Conservation (phyloP, 1,140 invertebrate genomes). For the Scaptomyza pallida region DNA sequence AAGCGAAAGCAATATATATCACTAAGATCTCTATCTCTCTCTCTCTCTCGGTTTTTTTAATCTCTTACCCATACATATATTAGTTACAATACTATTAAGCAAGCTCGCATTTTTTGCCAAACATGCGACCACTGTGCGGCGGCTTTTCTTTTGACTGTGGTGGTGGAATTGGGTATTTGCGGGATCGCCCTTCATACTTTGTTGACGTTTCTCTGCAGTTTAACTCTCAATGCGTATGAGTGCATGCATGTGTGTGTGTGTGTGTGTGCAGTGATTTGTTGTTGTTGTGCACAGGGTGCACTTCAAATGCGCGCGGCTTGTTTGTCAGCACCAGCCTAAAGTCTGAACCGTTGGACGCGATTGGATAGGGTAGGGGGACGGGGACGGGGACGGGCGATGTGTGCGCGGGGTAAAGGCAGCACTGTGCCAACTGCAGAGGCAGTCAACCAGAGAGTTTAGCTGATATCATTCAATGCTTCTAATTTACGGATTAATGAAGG, state of each 20-base stretch:
- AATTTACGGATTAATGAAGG: slow-evolving; percentile 82
- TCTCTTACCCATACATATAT: too few species aligned
- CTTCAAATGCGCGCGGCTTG: slow-evolving; percentile 51
- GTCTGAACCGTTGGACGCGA: background rate
- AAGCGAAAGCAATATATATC: too few species aligned
- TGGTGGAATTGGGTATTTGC: slow-evolving; percentile 47
- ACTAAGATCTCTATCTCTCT: too few species aligned
- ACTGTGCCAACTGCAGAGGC: background rate
- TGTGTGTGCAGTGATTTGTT: slow-evolving; percentile 64
- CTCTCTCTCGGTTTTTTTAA: too few species aligned
- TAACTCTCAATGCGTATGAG: slow-evolving; percentile 27
- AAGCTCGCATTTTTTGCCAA: background rate
- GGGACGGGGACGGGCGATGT: background rate
- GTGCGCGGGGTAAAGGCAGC: background rate
- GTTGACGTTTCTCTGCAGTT: slow-evolving; percentile 42
- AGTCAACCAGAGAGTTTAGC: slow-evolving; percentile 24
- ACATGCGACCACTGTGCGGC: slow-evolving; percentile 42
- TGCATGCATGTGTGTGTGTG: slow-evolving; percentile 16
- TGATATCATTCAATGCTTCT: slow-evolving; percentile 78
- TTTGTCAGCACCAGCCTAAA: slow-evolving; percentile 58
- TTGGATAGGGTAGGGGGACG: background rate
- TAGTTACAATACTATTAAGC: too few species aligned
- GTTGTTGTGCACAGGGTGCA: slow-evolving; percentile 52
- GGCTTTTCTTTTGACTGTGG: slow-evolving; percentile 12
- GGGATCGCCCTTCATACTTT: slow-evolving; percentile 30